phyloP scores from a whole-genome alignment of 2,888 invertebrate species.

The Beris morrisii region DNA sequence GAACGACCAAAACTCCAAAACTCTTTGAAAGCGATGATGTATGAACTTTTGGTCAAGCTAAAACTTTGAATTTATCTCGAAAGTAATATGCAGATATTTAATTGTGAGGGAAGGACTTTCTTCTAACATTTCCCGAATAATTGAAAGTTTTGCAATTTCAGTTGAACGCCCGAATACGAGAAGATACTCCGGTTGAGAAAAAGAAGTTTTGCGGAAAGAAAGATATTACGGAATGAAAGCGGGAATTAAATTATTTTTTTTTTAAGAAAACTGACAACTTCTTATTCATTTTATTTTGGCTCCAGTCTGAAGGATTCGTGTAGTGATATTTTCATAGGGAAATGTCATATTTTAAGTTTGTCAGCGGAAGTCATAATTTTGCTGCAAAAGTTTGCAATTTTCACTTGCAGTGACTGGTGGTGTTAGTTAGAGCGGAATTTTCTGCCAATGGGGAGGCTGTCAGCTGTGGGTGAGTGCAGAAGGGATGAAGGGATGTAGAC shows the following conservation, averaged over 20 bases:
- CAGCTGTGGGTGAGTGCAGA: too few relatives aligned
- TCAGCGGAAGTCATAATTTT: neutral
- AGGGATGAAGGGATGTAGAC: too few relatives aligned
- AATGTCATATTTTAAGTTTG: conserved; percentile 3
- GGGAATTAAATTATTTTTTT: conserved; percentile 3
- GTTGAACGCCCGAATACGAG: neutral
- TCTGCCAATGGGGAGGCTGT: too few relatives aligned
- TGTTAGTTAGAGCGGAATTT: neutral
- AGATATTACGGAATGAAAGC: conserved; percentile 6
- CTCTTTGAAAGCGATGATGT: conserved; percentile 35
- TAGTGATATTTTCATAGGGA: neutral
- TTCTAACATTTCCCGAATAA: conserved; percentile 25
- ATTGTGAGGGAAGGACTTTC: conserved; percentile 23
- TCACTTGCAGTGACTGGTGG: neutral
- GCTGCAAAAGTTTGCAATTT: neutral
- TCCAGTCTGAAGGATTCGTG: neutral
- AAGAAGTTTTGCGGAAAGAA: conserved; percentile 4
- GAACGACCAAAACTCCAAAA: conserved; percentile 15
- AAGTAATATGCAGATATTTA: conserved; percentile 35
- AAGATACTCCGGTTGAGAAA: too few relatives aligned
- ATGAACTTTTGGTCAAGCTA: conserved; percentile 35
- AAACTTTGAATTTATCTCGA: conserved; percentile 38
- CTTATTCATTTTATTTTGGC: neutral
- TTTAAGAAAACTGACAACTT: neutral
- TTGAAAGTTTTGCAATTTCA: conserved; percentile 29